Evolutionary conservation across 2,888 invertebrate genomes (phyloP), one percentile per base, ranked within the genome.

Genomic region (Patella caerulea): DNA sequence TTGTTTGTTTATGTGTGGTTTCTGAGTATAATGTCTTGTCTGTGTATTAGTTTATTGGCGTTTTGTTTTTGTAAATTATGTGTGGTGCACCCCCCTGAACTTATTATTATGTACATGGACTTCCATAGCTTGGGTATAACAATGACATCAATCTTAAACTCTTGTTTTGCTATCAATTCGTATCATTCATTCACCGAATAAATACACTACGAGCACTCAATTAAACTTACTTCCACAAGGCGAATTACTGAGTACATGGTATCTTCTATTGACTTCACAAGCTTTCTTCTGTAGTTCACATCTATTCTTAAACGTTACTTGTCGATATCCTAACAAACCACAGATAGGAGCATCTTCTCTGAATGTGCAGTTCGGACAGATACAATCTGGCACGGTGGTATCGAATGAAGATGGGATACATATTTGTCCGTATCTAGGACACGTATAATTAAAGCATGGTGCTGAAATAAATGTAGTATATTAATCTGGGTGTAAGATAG

Each of bases 301-400:
- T 55, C 78, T 77, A 75, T 76, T 82, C 7, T 75, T 78, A 74
- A 74, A 82, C 24, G 82, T 82, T 17, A 72, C 71, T 73, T 54
- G 54, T 19, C 14, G 12, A n/a, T 74, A 59, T 9, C 78, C 78
- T 34, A 78, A 55, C 52, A 78, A 24, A 53, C 54, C 78, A 19
- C 78, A 78, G 34, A 78, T 74, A 17, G 78, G 74, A 5, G 24
- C 34, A n/a, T 71, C 71, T 3, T 56, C 71, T 34, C 71, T 52
- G 15, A 71, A 74, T 2, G 56, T 52, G 74, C 78, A 78, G 74
- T 78, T 72, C 2, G 78, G 78, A 53, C 78, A 78, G 17, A 71
- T 56, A 45, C 78, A 78, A 45, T 70, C 56, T 17, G 65, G 65
- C 45, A 45, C 45, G 19, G 24, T 1, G n/a, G 12, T 2, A 17